Conservation (phyloP, 2,113 vertebrate genomes). For the Colinus virginianus region DNA sequence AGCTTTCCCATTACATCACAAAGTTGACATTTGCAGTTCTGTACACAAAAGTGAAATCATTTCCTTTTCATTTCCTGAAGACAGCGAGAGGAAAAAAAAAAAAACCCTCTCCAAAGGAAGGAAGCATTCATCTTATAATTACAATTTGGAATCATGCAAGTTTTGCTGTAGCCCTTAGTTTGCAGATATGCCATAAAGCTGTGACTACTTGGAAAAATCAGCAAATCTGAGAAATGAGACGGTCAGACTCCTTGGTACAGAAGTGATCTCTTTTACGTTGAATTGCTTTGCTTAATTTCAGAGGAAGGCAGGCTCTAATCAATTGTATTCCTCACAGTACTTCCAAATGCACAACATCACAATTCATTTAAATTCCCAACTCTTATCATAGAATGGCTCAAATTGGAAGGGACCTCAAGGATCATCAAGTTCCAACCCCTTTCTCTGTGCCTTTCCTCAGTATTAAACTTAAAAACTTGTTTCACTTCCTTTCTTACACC, state of each 20-base stretch:
- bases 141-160: neutral
- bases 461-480: neutral
- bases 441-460: neutral
- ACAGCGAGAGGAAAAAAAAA: neutral
- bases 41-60: neutral
- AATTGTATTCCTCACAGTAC: neutral
- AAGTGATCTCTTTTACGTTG: constrained; percentile 32
- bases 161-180: neutral
- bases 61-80: constrained; percentile 38
- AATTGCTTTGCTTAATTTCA: constrained; percentile 9
- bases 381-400: neutral
- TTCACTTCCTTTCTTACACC: neutral
- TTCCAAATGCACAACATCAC: neutral
- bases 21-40: neutral
- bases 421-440: no score
- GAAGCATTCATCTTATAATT: neutral
- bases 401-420: no score
- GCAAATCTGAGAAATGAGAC: constrained; percentile 31
- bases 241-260: neutral
- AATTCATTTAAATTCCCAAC: neutral
- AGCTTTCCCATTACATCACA: constrained; percentile 15
- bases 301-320: neutral
- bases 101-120: neutral
- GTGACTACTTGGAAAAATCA: neutral
- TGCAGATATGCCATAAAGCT: neutral